A percentile compares a stretch with the other conserved stretches of the same genome.
Conservation (phyloP, 1,140 invertebrate species). For the Maconellicoccus hirsutus region DNA sequence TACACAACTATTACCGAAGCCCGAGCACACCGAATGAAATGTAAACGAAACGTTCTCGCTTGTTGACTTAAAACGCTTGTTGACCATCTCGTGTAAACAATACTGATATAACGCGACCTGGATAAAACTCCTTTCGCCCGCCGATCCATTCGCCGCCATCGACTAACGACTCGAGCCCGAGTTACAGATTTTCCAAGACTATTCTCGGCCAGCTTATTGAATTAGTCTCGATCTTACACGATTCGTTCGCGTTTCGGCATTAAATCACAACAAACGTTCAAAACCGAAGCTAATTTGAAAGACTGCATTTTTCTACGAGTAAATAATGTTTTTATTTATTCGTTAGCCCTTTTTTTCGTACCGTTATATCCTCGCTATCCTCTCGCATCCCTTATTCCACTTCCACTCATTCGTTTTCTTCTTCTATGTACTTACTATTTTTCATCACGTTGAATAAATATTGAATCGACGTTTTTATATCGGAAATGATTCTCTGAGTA, state of each 20-base stretch:
- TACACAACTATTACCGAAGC: neutral
- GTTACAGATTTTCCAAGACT: neutral
- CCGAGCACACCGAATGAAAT: neutral
- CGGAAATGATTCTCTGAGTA: too few species aligned
- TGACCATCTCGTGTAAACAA: slow-evolving; percentile 3
- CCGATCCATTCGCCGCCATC: neutral
- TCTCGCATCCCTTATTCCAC: neutral
- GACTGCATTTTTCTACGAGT: neutral
- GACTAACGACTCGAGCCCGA: neutral
- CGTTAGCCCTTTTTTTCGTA: neutral
- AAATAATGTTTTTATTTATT: neutral
- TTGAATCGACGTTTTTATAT: neutral
- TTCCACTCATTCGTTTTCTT: too few species aligned
- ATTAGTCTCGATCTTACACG: slow-evolving; percentile 5
- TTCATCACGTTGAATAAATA: neutral
- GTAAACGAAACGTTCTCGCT: slow-evolving; percentile 4
- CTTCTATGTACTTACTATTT: too few species aligned
- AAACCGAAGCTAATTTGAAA: neutral
- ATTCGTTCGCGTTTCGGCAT: neutral
- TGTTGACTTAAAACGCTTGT: slow-evolving; percentile 2
- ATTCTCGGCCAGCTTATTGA: neutral
- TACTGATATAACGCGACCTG: slow-evolving; percentile 2
- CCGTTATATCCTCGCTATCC: neutral
- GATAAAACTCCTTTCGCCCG: neutral
- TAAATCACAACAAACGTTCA: neutral